phyloP scores from a whole-genome alignment of 2,888 invertebrate species.

The Drosophila austrosaltans region DNA sequence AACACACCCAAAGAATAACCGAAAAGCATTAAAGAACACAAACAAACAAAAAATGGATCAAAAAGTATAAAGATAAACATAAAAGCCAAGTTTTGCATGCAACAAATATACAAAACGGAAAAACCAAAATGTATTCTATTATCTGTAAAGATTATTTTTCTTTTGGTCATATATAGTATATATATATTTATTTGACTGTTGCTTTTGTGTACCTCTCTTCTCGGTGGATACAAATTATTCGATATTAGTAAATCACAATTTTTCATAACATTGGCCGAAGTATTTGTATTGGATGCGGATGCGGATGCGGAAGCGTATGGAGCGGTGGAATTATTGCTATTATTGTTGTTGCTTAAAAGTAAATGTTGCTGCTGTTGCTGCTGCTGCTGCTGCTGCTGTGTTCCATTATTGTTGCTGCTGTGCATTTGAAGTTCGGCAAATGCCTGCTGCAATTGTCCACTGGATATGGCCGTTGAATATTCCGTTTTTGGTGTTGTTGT shows the following conservation, averaged over 20 bases:
- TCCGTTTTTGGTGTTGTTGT: conserved; percentile 79
- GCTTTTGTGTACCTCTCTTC: conserved; percentile 81
- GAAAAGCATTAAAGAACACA: no score
- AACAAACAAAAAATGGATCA: no score
- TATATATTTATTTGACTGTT: not conserved
- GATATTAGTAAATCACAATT: conserved; percentile 83
- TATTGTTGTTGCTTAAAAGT: conserved; percentile 78
- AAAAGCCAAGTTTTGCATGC: no score
- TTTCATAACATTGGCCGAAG: conserved; percentile 69
- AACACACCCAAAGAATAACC: no score
- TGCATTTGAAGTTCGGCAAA: conserved; percentile 66
- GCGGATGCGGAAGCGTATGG: conserved; percentile 20
- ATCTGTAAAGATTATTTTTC: no score
- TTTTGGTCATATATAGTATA: not conserved
- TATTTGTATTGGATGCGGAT: conserved; percentile 41
- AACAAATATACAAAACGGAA: no score
- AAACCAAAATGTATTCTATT: no score
- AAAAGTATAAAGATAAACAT: no score
- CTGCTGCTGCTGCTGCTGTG: conserved; percentile 44
- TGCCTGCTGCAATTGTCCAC: conserved; percentile 71
- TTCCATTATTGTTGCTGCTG: conserved; percentile 51
- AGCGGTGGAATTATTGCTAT: conserved; percentile 73
- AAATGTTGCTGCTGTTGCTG: conserved; percentile 61
- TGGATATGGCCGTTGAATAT: conserved; percentile 74
- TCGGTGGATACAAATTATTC: conserved; percentile 83